Conservation (phyloP, 2,797 vertebrate genomes). For the Phoebastria nigripes region DNA sequence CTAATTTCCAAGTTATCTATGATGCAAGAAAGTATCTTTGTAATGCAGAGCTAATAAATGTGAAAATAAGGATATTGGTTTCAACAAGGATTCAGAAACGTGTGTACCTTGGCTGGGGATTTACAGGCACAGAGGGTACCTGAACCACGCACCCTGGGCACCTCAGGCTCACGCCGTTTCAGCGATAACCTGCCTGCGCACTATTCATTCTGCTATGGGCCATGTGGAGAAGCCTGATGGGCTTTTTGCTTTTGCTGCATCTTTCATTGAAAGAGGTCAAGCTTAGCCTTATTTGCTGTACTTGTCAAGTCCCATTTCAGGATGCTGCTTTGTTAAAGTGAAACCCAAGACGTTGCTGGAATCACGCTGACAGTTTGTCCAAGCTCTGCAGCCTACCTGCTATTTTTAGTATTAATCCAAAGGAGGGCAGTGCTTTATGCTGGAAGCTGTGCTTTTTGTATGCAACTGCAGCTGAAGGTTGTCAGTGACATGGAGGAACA, state of each 20-base stretch:
- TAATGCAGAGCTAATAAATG: background rate
- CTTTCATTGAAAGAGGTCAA: background rate
- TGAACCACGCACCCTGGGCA: accelerated
- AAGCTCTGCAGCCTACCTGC: slow-evolving; percentile 9
- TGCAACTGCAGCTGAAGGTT: background rate
- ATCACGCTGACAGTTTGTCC: background rate
- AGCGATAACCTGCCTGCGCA: background rate
- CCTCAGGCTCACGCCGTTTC: background rate
- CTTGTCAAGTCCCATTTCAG: background rate
- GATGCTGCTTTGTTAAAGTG: background rate
- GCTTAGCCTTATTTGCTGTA: background rate
- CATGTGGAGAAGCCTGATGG: background rate
- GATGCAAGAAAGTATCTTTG: background rate
- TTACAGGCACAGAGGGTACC: background rate
- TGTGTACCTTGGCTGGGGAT: accelerated
- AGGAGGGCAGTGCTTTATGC: background rate
- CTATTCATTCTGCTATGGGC: background rate
- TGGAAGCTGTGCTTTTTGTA: slow-evolving; percentile 11
- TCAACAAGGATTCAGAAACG: background rate
- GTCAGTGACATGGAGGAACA: background rate
- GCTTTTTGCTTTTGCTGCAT: background rate
- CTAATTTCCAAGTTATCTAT: background rate
- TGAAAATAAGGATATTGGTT: background rate
- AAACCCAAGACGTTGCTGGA: background rate
- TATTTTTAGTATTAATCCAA: slow-evolving; percentile 21